Percentiles rank a stretch among this genome's conserved stretches.
phyloP scores from a whole-genome alignment of 2,888 invertebrate species.

The Dascillus cervinus region DNA sequence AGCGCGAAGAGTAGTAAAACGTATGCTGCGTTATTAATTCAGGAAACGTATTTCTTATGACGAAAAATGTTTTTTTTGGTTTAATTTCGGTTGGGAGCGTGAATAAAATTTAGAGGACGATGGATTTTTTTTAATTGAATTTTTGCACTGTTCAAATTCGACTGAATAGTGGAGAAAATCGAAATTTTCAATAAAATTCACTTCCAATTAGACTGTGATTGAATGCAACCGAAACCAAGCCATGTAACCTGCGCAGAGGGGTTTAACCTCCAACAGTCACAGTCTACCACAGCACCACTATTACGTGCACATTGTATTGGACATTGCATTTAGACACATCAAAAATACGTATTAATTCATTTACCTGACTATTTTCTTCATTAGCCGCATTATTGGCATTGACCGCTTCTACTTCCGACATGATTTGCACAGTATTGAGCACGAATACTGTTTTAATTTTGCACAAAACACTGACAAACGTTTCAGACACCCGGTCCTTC shows the following conservation, averaged over 20 bases:
- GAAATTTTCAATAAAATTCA: too few species aligned
- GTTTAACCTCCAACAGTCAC: slow-evolving; percentile 31
- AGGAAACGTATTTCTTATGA: slow-evolving; percentile 9
- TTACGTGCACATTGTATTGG: slow-evolving; percentile 40
- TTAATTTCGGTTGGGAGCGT: too few species aligned
- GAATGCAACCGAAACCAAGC: too few species aligned
- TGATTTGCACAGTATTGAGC: slow-evolving; percentile 29
- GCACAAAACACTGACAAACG: slow-evolving; percentile 36
- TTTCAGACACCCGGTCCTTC: slow-evolving; percentile 47
- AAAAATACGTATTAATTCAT: slow-evolving; percentile 19
- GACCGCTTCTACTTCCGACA: slow-evolving; percentile 42
- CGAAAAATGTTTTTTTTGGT: too few species aligned
- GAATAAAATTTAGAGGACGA: too few species aligned
- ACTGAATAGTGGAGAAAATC: too few species aligned
- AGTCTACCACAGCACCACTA: slow-evolving; percentile 34
- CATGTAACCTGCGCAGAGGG: slow-evolving; percentile 20
- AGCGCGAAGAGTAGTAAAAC: slow-evolving; percentile 9
- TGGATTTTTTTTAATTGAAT: too few species aligned
- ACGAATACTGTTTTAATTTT: slow-evolving; percentile 37
- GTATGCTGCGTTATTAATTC: slow-evolving; percentile 15
- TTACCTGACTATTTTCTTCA: slow-evolving; percentile 41
- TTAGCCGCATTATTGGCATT: slow-evolving; percentile 37
- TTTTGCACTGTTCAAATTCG: too few species aligned
- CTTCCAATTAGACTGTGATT: slow-evolving; percentile 37
- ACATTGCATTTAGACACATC: slow-evolving; percentile 7